Percentiles rank a stretch among this genome's conserved stretches.
Evolutionary conservation across 2,113 vertebrate species (phyloP).

Genomic region (Sapayoa aenigma): DNA sequence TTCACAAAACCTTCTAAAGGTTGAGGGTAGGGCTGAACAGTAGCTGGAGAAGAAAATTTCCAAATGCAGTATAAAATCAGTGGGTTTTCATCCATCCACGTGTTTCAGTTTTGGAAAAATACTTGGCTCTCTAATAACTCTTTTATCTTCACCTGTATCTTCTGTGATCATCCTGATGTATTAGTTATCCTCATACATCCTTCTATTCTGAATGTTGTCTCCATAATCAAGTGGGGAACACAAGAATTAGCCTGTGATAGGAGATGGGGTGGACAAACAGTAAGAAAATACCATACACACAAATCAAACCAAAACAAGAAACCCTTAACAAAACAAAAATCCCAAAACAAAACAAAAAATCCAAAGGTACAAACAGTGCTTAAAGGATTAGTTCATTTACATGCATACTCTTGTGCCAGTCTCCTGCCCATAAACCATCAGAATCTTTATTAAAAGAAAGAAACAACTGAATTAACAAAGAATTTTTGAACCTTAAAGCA

Average conservation of each 20-base stretch:
- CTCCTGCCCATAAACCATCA: background rate
- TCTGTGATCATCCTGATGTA: background rate
- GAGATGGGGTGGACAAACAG: background rate
- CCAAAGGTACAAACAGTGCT: background rate
- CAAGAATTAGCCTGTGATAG: background rate
- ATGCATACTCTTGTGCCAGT: background rate
- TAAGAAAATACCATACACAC: background rate
- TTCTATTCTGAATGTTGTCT: background rate
- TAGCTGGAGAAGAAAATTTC: background rate
- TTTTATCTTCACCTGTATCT: background rate
- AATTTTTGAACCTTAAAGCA: background rate
- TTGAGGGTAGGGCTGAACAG: background rate
- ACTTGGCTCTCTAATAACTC: background rate
- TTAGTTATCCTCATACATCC: background rate
- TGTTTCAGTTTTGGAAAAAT: background rate
- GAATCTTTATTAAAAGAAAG: background rate
- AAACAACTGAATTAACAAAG: background rate
- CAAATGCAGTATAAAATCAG: background rate
- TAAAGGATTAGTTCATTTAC: background rate
- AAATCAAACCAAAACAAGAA: background rate
- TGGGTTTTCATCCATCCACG: background rate
- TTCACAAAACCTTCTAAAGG: background rate
- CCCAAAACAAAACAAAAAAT: background rate
- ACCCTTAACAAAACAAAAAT: accelerated
- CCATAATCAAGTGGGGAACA: background rate